Base-by-base conservation (phyloP, 2,113 vertebrate species). In the Piaya cayana region DNA sequence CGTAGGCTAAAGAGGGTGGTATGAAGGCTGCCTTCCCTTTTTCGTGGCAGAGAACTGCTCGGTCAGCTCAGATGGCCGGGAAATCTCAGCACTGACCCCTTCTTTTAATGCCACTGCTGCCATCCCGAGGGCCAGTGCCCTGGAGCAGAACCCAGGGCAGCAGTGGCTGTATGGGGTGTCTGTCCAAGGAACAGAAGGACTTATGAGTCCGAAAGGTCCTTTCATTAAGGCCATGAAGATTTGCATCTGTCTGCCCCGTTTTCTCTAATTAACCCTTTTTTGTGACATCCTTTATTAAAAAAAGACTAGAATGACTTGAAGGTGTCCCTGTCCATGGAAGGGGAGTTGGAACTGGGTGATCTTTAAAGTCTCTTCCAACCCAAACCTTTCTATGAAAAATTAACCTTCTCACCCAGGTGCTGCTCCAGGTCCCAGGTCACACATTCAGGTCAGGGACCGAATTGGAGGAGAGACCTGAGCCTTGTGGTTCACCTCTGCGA, bases 91-190 rank as follows among this genome's bases (percentile, higher is more conserved):
- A 1, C 78, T 63, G 47, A 45, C 20, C 13, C 32, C 36, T 23
- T 13, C 23, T 20, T n/a, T 53, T 62, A 12, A 25, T 32, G 22
- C 30, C 15, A 5, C 37, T 39, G n/a, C 34, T 79, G 25, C 53
- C 5, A 2, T 12, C 8, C 37, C 12, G 22, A 19, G 32, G 19
- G 16, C 23, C 2, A 1, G 17, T 4, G 63, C 16, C 1, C n/a
- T 49, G 74, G 64, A 39, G 14, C 13, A 62, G 2, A 49, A 34
- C 60, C 36, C 36, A 2, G 25, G 23, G 55, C 50, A 64, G 23
- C 9, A 3, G 21, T 34, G 72, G 26, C 36, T 47, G 27, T 2
- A 1, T 26, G n/a, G 60, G 36, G 19, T 16, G 8, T 67, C 64
- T 42, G 50, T 12, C 15, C 20, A 59, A 8, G 13, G 43, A 79